phyloP scores from a whole-genome alignment of 2,888 invertebrate genomes.

The Hemithea aestivaria region DNA sequence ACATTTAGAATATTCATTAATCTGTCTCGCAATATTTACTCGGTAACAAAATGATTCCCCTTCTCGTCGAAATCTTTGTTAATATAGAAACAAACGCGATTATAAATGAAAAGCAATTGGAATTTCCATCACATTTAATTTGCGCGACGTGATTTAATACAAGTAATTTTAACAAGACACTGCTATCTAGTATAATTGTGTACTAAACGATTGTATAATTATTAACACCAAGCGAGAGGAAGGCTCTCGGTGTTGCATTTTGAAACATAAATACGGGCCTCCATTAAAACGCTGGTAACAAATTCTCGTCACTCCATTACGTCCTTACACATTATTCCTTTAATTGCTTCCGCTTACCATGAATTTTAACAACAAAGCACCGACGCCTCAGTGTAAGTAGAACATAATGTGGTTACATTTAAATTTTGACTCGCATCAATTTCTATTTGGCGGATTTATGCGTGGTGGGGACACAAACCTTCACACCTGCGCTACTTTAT shows the following conservation, averaged over 20 bases:
- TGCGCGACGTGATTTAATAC: slow-evolving; percentile 27
- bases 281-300: slow-evolving; percentile 64
- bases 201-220: slow-evolving; percentile 47
- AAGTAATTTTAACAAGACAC: slow-evolving; percentile 33
- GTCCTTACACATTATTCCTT: slow-evolving; percentile 68
- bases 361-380: slow-evolving; percentile 71
- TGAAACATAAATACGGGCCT: slow-evolving; percentile 59
- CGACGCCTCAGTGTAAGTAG: slow-evolving; percentile 60
- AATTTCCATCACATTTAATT: slow-evolving; percentile 31
- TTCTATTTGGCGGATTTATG: slow-evolving; percentile 66
- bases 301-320: slow-evolving; percentile 71
- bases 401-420: slow-evolving; percentile 67
- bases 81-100: slow-evolving; percentile 29
- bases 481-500: slow-evolving; percentile 62
- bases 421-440: slow-evolving; percentile 62
- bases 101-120: slow-evolving; percentile 29
- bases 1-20: slow-evolving; percentile 25
- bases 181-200: slow-evolving; percentile 34
- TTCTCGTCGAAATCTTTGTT: slow-evolving; percentile 23
- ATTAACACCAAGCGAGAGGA: slow-evolving; percentile 44
- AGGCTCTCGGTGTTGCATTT: slow-evolving; percentile 50
- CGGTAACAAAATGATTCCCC: slow-evolving; percentile 26
- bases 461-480: slow-evolving; percentile 41
- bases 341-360: slow-evolving; percentile 73
- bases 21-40: slow-evolving; percentile 23